phyloP scores from a whole-genome alignment of 2,888 invertebrate genomes.

The Dasysyrphus tricinctus region DNA sequence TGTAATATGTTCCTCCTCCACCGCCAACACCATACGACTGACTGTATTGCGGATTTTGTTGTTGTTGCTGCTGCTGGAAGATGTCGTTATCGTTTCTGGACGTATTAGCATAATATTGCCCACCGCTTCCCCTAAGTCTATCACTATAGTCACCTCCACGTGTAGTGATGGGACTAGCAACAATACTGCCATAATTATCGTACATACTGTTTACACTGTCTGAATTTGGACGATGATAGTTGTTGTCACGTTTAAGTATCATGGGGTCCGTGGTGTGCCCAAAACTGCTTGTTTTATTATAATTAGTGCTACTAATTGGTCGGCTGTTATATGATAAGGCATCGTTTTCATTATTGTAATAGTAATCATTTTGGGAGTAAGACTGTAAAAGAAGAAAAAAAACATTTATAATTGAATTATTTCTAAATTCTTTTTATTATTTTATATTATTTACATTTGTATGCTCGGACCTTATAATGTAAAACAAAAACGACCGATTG shows the following conservation, averaged over 20 bases:
- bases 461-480: too few species aligned
- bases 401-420: background rate
- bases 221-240: conserved; percentile 45
- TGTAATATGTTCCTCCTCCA: conserved; percentile 33
- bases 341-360: conserved; percentile 85
- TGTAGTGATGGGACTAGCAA: conserved; percentile 44
- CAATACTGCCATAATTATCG: conserved; percentile 73
- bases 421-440: too few species aligned
- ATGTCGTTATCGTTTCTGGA: conserved; percentile 69
- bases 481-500: too few species aligned
- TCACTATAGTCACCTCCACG: conserved; percentile 33
- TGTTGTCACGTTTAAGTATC: conserved; percentile 58
- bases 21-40: conserved; percentile 16
- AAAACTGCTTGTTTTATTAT: conserved; percentile 76
- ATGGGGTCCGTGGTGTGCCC: conserved; percentile 73
- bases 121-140: conserved; percentile 39
- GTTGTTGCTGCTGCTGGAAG: conserved; percentile 47
- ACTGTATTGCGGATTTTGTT: conserved; percentile 32
- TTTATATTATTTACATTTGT: too few species aligned
- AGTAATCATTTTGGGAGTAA: conserved; percentile 80
- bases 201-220: conserved; percentile 76
- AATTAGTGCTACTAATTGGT: conserved; percentile 85
- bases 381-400: conserved; percentile 77
- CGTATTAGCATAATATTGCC: conserved; percentile 54
- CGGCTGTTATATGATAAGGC: conserved; percentile 92